Base-by-base conservation (phyloP, 2,888 invertebrate genomes). In the Habrosyne pyritoides region DNA sequence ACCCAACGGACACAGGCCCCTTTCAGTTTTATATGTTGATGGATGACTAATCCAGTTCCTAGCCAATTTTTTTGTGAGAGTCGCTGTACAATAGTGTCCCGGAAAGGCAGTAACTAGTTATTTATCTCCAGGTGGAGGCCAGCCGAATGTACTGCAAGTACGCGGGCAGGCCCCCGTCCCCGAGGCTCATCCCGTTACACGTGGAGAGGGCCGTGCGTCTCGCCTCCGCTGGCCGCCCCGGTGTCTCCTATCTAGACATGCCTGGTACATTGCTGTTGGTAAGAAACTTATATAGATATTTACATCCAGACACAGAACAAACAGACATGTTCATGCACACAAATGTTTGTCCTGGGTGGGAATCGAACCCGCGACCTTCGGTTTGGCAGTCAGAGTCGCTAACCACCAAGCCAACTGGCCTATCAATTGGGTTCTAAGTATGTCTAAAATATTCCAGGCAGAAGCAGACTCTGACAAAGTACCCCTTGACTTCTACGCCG, bases 111-210 rank as follows among this genome's bases (percentile, higher is more conserved):
- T 18, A 52, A 18, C 4, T 42, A 26, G 14, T 47, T 14, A 21
- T 21, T 12, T 1, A 33, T 55, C 33, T 18, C 0, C 64, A 94
- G 94, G 94, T 98, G 53, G 98, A 98, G 74, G 93, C 97, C 0
- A 95, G 97, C 56, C 94, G 97, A n/a, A 94, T 96, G 3, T 98
- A 97, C 82, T 97, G 97, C 87, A 99, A 99, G 91, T 98, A 98
- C 84, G 94, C 97, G 0, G 98, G 96, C 0, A 94, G 99, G 46
- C 99, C 99, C 0, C 96, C 98, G 3, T 96, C 95, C 18, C 94
- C 97, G 1, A 90, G 94, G 0, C 93, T 97, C 54, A 98, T 99
- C 71, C 98, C 99, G 0, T 93, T 95, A 68, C 98, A 97, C 83
- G 96, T 99, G 2, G 98, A 98, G 89, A 98, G 97, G 89, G 99